Evolutionary conservation across 2,888 invertebrate genomes (phyloP), one percentile per base, ranked within the genome.

Genomic region (Lithodes maja): DNA sequence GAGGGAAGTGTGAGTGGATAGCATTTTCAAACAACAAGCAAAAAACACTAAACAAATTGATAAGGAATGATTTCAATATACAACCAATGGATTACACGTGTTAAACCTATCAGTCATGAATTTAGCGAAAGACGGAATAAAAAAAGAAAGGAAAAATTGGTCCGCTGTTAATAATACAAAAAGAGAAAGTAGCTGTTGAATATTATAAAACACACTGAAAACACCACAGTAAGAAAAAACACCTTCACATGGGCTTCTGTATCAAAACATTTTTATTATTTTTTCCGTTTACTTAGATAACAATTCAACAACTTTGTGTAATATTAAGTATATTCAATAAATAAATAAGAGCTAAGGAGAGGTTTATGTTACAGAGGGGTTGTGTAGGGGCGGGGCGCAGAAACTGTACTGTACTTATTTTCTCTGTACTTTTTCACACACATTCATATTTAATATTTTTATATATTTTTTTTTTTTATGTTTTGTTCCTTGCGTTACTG

Each of bases 251-350:
- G 83, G 83, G 69, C 80, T 87, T 87, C 87, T 83, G 74, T 87
- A 83, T 87, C 89, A 89, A 89, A 89, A 85, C 81, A 85, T 85
- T 85, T 71, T 61, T 33, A 33, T 33, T 33, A n/a, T 33, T 61
- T 61, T 61, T 61, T n/a, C 71, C n/a, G 12, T 17, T 81, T 81
- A 85, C 84, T 89, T 89, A 89, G 71, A 89, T 85, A 89, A 89
- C 89, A 89, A 89, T 89, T 85, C 84, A 89, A 89, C 85, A 89
- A 89, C 85, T 75, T 75, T 77, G 80, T 80, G 81, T 85, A 89
- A 89, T 89, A 89, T 83, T 87, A 87, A 89, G 89, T 89, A 80
- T 89, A 80, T 89, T 89, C 89, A 89, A 89, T 89, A 89, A 89
- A 89, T 89, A 89, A 89, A 89, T 89, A 89, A 75, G 85, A 71